Evolutionary conservation across 1,140 invertebrate genomes (phyloP), one percentile per base, ranked within the genome.

Genomic region (Euura lappo): DNA sequence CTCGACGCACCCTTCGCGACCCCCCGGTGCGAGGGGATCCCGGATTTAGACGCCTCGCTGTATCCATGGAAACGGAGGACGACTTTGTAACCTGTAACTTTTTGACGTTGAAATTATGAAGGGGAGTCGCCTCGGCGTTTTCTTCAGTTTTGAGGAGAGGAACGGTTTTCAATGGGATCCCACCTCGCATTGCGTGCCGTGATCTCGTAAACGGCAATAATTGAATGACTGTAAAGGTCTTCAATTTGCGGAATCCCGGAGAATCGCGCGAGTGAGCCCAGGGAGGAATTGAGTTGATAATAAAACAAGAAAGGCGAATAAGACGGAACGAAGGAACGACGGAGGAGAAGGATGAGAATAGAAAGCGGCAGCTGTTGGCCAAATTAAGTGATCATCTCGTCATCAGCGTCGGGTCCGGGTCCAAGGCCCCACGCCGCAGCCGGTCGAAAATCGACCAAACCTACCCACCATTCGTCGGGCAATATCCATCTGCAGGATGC

Each of bases 171-270:
- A 28, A 28, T 28, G 28, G 28, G 1, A 28, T 28, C 28, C 28
- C 28, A 28, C 28, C 28, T 28, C 28, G 28, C 28, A 0, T 28
- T 28, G 28, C 28, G 28, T 28, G 28, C 28, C 28, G 28, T 28
- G 28, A 28, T 28, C 28, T 28, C 28, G 28, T 28, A 28, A 28
- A 28, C 28, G 28, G 28, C 28, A 28, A 28, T 28, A 28, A 28
- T 28, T 28, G 28, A 28, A 28, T 28, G 28, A 28, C 28, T 28
- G 28, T 28, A 60, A 60, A 60, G 51, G 51, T 60, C 51, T 60
- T 60, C 51, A 60, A 60, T 60, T 60, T 60, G 51, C 51, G 51
- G 13, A 60, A 60, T 60, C 8, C 72, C 45, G 65, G 69, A 73
- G 51, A 72, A 73, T 28, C 28, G 28, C 13, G 51, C 51, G 8